Conservation (phyloP, 2,888 invertebrate genomes). For the Thysanoteuthis rhombus region DNA sequence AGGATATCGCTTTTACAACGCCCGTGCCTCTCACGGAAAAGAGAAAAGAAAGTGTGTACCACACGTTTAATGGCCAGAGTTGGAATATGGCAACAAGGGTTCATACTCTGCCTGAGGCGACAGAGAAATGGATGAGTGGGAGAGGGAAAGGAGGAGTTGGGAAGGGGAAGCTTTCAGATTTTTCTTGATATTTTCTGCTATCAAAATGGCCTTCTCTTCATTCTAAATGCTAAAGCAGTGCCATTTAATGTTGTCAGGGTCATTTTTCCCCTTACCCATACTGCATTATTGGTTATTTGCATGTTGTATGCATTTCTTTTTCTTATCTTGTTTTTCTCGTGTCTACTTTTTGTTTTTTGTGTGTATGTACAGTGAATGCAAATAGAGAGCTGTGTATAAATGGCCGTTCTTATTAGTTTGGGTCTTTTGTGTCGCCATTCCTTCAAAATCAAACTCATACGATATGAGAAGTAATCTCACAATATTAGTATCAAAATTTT, state of each 20-base stretch:
- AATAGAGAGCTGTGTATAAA: background rate
- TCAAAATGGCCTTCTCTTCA: background rate
- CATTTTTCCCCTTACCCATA: background rate
- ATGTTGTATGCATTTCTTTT: background rate
- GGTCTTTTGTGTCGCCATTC: too few species aligned
- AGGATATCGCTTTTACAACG: background rate
- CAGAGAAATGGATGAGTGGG: background rate
- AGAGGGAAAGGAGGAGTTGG: background rate
- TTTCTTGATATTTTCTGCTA: background rate
- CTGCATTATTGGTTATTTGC: background rate
- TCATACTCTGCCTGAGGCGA: background rate
- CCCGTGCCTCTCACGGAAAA: background rate
- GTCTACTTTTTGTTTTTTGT: background rate
- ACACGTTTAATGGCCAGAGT: conserved; percentile 12
- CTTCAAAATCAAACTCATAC: too few species aligned
- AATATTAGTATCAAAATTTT: too few species aligned
- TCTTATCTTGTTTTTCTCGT: background rate
- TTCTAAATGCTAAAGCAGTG: background rate
- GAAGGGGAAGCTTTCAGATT: background rate
- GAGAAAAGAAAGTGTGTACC: background rate
- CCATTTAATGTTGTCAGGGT: background rate
- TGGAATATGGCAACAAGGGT: background rate
- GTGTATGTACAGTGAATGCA: background rate
- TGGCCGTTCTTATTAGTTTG: background rate
- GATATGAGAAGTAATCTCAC: too few species aligned